These are phyloP conservation scores for Gerris buenoi DNA, from an alignment of 1,140 invertebrate genomes.

Conservation along the genomic window DNA sequence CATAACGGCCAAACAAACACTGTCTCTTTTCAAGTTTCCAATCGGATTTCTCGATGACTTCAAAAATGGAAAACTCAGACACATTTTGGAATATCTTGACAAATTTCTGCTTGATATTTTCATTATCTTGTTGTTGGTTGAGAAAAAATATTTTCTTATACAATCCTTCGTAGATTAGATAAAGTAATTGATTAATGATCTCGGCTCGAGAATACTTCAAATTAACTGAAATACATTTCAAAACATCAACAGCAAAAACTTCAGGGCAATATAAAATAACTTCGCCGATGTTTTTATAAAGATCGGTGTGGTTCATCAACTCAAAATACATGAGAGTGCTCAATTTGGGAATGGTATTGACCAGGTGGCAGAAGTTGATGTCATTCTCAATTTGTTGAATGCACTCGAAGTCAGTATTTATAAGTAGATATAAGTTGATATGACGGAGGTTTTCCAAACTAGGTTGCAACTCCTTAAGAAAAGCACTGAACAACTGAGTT, in stretches of 20 bases:
- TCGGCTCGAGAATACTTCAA: neutral
- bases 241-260: conserved; percentile 3
- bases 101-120: conserved; percentile 5
- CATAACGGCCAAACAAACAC: neutral
- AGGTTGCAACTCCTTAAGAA: neutral
- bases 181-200: neutral
- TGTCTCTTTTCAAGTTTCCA: conserved; percentile 4
- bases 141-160: conserved; percentile 3
- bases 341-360: conserved; percentile 3
- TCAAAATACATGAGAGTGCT: conserved; percentile 7
- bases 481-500: neutral
- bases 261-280: conserved; percentile 4
- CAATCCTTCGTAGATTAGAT: neutral
- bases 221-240: conserved; percentile 2
- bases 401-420: conserved; percentile 8
- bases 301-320: neutral
- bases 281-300: neutral
- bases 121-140: neutral
- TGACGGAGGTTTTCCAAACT: neutral
- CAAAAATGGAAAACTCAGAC: neutral
- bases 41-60: neutral
- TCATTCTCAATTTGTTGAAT: conserved; percentile 3
- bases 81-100: conserved; percentile 6
- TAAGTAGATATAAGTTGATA: conserved; percentile 3
- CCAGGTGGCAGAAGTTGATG: conserved; percentile 8